Conservation (phyloP, 2,113 vertebrate genomes). For the Tenrec ecaudatus region DNA sequence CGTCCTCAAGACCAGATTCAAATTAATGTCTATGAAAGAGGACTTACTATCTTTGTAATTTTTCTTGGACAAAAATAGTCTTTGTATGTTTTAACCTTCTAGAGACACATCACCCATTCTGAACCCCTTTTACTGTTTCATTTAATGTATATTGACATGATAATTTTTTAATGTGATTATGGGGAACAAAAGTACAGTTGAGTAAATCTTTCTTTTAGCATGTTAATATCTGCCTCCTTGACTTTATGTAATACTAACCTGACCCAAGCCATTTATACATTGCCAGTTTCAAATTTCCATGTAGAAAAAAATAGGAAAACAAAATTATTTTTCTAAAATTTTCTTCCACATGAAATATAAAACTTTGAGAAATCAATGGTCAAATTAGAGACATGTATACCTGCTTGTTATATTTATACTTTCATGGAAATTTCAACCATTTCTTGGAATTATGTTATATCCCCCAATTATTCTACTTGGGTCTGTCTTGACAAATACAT, state of each 20-base stretch:
- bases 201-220: too few species aligned
- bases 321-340: not conserved
- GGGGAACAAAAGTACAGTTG: fast-evolving
- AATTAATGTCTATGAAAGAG: not conserved
- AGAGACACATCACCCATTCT: not conserved
- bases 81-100: not conserved
- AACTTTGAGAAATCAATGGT: not conserved
- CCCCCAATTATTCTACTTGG: not conserved
- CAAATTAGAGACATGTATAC: not conserved
- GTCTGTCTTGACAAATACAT: not conserved
- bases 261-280: too few species aligned
- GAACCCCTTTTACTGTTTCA: not conserved
- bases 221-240: too few species aligned
- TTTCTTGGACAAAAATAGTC: not conserved
- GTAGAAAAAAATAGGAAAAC: not conserved
- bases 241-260: too few species aligned
- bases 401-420: not conserved
- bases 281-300: not conserved
- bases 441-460: slow-evolving; percentile 27
- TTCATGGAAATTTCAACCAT: not conserved
- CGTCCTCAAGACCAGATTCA: not conserved
- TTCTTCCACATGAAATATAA: not conserved
- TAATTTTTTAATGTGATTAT: not conserved
- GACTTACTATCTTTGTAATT: not conserved
- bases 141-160: not conserved